Base-by-base conservation (phyloP, 2,888 invertebrate genomes). In the Drosophila barbarae region DNA sequence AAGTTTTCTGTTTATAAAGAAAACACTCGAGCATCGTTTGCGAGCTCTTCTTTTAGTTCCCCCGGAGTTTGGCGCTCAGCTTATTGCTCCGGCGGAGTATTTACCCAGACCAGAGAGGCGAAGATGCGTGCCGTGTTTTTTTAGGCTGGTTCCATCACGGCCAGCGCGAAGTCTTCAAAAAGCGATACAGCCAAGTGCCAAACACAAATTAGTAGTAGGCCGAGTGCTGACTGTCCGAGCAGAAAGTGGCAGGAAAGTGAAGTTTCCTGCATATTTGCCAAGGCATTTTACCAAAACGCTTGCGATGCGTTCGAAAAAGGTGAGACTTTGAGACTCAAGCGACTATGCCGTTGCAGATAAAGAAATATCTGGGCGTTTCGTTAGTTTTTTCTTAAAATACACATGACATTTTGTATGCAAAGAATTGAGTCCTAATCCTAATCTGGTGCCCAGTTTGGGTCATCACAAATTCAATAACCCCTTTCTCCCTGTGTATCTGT, bases 1-100 rank as follows among this genome's bases (percentile, higher is more conserved):
- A 86, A 76, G 84, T 83, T 80, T 77, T 76, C 72, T 84, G 85
- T 84, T 86, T 84, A 84, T 84, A 76, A 77, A 85, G 81, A 85
- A 84, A 84, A 85, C 86, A 84, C 81, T 85, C 71, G 63, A 80
- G 63, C 77, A 71, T 70, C 59, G 51, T 50, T 61, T 69, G 69
- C 44, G 59, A 38, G 69, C 71, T 54, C 53, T 60, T 63, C 30
- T 35, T 35, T 44, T 55, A 44, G 57, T 63, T 69, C 68, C 63
- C 49, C 42, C 35, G 42, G 65, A 36, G 38, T 39, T 64, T 34
- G 38, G 39, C 47, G 34, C n/a, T 41, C 52, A 60, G 76, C 71
- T 76, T 73, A 71, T 81, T 72, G 69, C 70, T 68, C 56, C 69
- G 61, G 38, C 59, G 32, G 44, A 66, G 63, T 68, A 80, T 80